Base-by-base conservation (phyloP, 2,113 vertebrate species). In the Perognathus longimembris region DNA sequence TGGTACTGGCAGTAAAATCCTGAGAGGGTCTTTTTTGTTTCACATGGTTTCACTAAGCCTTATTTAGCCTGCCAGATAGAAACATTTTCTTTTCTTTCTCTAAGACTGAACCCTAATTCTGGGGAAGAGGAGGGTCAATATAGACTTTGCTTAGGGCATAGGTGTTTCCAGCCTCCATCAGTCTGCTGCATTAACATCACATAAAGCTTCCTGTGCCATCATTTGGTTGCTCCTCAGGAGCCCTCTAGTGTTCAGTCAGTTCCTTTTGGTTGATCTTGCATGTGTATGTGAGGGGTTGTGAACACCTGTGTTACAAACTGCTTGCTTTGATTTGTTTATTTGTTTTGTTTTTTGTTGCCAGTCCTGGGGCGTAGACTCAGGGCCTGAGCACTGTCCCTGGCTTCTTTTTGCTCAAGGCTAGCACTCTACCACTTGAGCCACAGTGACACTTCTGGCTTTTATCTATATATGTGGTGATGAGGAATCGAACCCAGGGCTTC, bases 81-180 rank as follows among this genome's bases (percentile, higher is more conserved):
- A 75, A 67, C n/a, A 15, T 57, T 57, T 7, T 45, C 54, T 83
- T 76, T 22, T 12, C 0, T 75, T 36, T n/a, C 24, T 85, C 59
- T 91, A 63, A n/a, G 92, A 36, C 70, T 54, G 40, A 91, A 38
- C 61, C 45, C 74, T 32, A 0, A 15, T 28, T 7, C 6, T 61
- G 15, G 22, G 50, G 71, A 75, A 67, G 50, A 64, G n/a, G 45
- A 61, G 38, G 22, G 30, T 61, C 64, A 34, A 18, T 28, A 69
- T 2, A 84, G 11, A 34, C 36, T 40, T 75, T 6, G 1, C 1
- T 28, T 66, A 50, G n/a, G 22, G 77, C 14, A 40, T 12, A 24
- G 20, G 10, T 71, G 67, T 3, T 14, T 26, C 67, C 24, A 7
- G 32, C 6, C 32, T 36, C 32, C 0, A 22, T 64, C 30, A 0